Percentiles rank a stretch among this genome's conserved stretches.
These are phyloP conservation scores for Butorides virescens DNA, from an alignment of 2,113 vertebrate species.

Conservation along the genomic window DNA sequence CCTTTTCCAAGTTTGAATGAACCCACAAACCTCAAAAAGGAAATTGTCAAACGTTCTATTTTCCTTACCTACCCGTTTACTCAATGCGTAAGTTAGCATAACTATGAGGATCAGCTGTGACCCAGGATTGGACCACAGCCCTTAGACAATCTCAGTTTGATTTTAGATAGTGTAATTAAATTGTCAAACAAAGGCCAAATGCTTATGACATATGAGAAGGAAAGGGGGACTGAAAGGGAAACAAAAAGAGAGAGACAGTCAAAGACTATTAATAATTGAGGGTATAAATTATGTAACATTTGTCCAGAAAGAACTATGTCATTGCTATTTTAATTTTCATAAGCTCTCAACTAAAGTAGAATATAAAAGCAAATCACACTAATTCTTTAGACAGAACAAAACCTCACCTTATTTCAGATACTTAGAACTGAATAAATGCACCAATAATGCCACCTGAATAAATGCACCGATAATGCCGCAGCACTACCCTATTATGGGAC, in stretches of 20 bases:
- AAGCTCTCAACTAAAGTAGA: not conserved
- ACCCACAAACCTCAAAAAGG: not conserved
- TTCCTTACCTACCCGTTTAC: not conserved
- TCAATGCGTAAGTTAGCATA: not conserved
- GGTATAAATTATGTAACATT: conserved; percentile 17
- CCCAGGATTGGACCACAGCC: not conserved
- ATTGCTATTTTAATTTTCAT: conserved; percentile 13
- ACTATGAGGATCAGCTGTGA: not conserved
- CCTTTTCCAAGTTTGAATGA: not conserved
- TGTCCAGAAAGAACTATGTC: not conserved
- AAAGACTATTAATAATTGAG: conserved; percentile 5
- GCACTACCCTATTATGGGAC: not conserved
- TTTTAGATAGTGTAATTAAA: conserved; percentile 26
- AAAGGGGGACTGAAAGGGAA: not conserved
- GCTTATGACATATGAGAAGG: not conserved
- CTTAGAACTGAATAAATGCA: not conserved
- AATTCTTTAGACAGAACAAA: not conserved
- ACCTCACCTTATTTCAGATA: not conserved
- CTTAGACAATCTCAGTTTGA: not conserved
- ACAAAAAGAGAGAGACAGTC: not conserved
- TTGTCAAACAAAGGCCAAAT: not conserved
- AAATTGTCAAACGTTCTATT: not conserved
- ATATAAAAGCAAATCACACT: not conserved
- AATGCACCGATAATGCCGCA: not conserved
- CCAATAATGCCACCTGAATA: not conserved